Evolutionary conservation across 2,113 vertebrate species (phyloP), one percentile per base, ranked within the genome.

Genomic region (Lasiurus borealis): DNA sequence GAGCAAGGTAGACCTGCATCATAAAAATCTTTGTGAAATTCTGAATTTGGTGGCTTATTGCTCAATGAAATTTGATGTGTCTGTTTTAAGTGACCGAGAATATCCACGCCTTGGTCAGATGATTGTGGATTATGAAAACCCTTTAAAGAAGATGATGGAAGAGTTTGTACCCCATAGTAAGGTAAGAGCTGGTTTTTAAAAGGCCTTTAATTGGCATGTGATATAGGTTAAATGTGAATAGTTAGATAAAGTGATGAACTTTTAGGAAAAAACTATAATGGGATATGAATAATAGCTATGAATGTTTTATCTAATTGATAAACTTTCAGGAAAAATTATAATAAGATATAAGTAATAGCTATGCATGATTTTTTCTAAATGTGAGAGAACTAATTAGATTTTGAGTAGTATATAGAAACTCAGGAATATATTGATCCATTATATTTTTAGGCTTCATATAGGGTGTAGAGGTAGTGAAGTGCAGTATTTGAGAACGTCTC

Each of bases 111-210:
- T 99, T 97, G 99, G 99, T 95, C 99, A 99, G 98, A 99, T 99
- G 99, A 99, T 99, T 95, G 99, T 99, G 97, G 99, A 99, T 98
- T 99, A 99, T 98, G 99, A 99, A 98, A 99, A 99, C 93, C 99
- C 99, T 72, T 97, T 99, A 97, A 99, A 99, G 98, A 99, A 99
- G 98, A 99, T 99, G 99, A 99, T 99, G 99, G 99, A 99, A 98
- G 99, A 99, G 98, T 99, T 99, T 98, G 99, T 99, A 95, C 99
- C 99, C 87, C 99, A 99, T 84, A 99, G 99, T 98, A 99, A 99
- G 98, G 99, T 99, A 98, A 95, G 50, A 62, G 16, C 15, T 80
- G 64, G 7, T 14, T 88, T 92, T 96, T 85, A 91, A 34, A 59
- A 80, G 25, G 76, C 34, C 2, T 82, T 25, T 85, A 59, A 12